phyloP scores from a whole-genome alignment of 2,797 vertebrate species.

The Gobionotothen gibberifrons region DNA sequence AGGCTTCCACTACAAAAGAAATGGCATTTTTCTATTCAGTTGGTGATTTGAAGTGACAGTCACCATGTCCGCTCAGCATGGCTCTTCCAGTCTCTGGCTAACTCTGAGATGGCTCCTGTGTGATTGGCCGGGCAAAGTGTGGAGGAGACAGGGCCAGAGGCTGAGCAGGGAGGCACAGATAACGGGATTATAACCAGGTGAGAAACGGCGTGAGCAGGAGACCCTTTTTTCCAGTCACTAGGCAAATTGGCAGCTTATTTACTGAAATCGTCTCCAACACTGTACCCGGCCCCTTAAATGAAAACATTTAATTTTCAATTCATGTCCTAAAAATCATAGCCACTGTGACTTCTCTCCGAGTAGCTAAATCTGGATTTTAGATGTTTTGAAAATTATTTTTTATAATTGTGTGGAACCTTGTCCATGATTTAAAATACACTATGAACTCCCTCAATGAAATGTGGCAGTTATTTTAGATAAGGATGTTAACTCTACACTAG shows the following conservation, averaged over 20 bases:
- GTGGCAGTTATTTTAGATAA: constrained; percentile 28
- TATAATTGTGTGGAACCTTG: not conserved
- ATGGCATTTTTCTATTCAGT: constrained; percentile 55
- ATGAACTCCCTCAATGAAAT: constrained; percentile 8
- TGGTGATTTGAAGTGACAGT: constrained; percentile 61
- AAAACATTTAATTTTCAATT: constrained; percentile 1
- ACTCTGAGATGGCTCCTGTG: constrained; percentile 50
- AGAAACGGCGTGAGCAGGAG: constrained; percentile 45
- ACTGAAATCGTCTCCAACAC: constrained; percentile 13
- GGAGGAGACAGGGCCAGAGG: constrained; percentile 53
- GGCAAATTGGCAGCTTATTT: constrained; percentile 28
- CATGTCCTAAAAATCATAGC: no score
- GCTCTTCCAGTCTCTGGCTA: constrained; percentile 53
- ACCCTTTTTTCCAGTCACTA: constrained; percentile 15
- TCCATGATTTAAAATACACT: not conserved
- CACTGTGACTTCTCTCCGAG: not conserved
- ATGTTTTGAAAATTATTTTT: not conserved
- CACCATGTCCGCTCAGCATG: constrained; percentile 53
- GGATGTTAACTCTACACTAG: constrained; percentile 23
- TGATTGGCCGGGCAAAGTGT: constrained; percentile 49
- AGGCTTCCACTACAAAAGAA: constrained; percentile 59
- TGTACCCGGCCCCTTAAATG: constrained; percentile 16
- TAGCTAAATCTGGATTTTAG: not conserved
- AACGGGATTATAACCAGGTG: constrained; percentile 64
- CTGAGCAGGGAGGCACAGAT: constrained; percentile 62